A percentile compares a stretch with the other conserved stretches of the same genome.
These are phyloP conservation scores for Turritopsis rubra DNA, from an alignment of 30 jellyfish, hydroid and myxozoan species.

Conservation along the genomic window DNA sequence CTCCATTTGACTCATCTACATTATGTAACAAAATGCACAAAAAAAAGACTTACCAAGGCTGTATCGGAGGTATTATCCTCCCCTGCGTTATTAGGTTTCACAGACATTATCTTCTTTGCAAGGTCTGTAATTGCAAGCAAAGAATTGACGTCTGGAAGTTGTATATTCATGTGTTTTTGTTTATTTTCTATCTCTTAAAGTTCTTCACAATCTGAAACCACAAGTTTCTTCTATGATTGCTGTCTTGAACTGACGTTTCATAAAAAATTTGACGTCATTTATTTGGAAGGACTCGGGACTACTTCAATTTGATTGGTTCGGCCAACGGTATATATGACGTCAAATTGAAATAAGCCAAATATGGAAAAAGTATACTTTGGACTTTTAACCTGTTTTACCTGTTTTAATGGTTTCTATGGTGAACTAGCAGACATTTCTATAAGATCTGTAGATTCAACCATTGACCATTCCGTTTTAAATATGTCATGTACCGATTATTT, in stretches of 20 bases:
- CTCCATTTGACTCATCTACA: too few relatives aligned
- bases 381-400: not conserved
- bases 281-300: not conserved
- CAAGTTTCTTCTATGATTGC: not conserved
- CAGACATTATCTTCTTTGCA: not conserved
- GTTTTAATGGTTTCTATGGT: not conserved
- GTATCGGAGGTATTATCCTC: not conserved
- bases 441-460: not conserved
- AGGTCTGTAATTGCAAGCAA: not conserved
- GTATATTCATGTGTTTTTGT: not conserved
- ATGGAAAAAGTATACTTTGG: not conserved
- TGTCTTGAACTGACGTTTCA: not conserved
- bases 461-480: too few relatives aligned
- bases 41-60: not conserved
- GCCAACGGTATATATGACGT: not conserved
- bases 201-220: not conserved
- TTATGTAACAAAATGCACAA: not conserved
- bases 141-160: not conserved
- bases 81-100: not conserved
- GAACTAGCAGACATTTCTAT: not conserved
- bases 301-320: not conserved
- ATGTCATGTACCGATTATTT: too few relatives aligned
- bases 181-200: not conserved
- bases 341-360: not conserved
- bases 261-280: not conserved